Conservation (phyloP, 2,113 vertebrate genomes). For the Fulmarus glacialis region DNA sequence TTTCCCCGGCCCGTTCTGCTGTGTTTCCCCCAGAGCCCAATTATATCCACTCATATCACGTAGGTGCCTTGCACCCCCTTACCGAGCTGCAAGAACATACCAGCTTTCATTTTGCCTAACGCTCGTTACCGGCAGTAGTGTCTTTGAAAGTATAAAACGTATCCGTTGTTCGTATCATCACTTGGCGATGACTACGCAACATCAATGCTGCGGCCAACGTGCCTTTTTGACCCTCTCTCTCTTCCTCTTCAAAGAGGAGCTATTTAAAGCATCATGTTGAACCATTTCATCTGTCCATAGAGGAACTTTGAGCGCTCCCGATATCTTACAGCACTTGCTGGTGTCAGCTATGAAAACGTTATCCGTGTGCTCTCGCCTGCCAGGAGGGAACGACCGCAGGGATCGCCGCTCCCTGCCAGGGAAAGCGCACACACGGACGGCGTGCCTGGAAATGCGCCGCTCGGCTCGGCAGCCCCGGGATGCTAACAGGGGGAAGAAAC, state of each 20-base stretch:
- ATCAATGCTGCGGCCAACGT: not conserved
- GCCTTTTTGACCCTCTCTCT: not conserved
- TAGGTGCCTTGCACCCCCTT: not conserved
- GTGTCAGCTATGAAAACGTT: not conserved
- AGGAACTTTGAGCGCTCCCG: not conserved
- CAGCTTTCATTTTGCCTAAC: not conserved
- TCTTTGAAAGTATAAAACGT: not conserved
- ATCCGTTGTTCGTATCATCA: not conserved
- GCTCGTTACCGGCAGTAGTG: not conserved
- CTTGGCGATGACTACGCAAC: not conserved
- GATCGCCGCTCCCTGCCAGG: not conserved
- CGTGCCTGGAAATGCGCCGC: not conserved
- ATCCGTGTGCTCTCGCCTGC: not conserved
- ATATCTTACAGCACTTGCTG: not conserved
- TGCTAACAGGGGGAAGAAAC: not conserved
- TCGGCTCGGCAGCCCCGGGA: not conserved
- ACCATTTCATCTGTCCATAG: not conserved
- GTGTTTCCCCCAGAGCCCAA: not conserved
- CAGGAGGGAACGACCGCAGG: not conserved
- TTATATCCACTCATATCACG: not conserved
- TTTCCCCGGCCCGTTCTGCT: not conserved
- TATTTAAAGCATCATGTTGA: slow-evolving; percentile 4
- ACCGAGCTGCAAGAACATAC: not conserved
- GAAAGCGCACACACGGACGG: accelerated
- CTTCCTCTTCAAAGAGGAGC: not conserved